phyloP scores from a whole-genome alignment of 1,140 invertebrate genomes.

The Procambarus virginalis region DNA sequence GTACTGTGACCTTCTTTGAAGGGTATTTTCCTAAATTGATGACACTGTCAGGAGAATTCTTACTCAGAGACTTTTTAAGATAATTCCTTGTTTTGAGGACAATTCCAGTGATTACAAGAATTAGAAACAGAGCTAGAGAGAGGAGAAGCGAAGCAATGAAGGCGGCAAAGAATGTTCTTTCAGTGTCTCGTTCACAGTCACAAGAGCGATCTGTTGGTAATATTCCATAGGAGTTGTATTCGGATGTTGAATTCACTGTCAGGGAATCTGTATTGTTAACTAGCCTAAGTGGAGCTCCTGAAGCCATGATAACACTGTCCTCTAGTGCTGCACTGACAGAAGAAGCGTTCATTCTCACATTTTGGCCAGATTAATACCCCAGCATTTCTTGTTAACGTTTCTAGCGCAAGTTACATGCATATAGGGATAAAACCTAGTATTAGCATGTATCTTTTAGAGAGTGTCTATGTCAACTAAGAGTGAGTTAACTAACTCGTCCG shows the following conservation, averaged over 20 bases:
- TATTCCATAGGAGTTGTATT: neutral
- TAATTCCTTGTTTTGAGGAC: neutral
- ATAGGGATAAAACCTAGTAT: too few species aligned
- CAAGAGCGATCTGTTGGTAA: neutral
- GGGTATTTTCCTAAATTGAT: neutral
- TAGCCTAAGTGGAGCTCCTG: neutral
- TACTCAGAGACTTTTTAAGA: neutral
- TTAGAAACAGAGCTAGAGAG: neutral
- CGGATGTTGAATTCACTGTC: neutral
- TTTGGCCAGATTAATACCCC: neutral
- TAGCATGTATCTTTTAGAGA: neutral
- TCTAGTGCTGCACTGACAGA: too few species aligned
- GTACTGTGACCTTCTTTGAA: neutral
- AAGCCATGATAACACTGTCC: neutral
- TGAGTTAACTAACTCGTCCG: neutral
- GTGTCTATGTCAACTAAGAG: neutral
- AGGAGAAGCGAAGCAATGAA: neutral
- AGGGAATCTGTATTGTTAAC: neutral
- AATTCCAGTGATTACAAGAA: neutral
- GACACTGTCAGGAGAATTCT: too few species aligned
- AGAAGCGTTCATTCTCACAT: neutral
- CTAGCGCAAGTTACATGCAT: too few species aligned
- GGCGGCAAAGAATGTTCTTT: neutral
- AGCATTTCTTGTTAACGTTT: too few species aligned
- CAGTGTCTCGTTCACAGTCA: neutral